phyloP scores from a whole-genome alignment of 2,888 invertebrate genomes.

The Luffia ferchaultella region DNA sequence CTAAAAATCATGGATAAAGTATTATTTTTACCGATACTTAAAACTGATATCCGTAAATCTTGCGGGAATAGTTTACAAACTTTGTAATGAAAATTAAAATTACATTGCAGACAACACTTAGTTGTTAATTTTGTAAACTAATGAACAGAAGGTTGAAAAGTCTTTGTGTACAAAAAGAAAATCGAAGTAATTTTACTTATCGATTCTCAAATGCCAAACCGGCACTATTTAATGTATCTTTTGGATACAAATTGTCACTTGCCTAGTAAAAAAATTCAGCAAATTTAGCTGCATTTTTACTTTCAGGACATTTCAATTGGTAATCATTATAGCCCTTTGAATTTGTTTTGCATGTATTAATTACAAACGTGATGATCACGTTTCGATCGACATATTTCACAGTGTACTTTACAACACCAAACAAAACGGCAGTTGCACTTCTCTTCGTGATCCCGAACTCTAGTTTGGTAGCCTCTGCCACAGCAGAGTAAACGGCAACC shows the following conservation, averaged over 20 bases:
- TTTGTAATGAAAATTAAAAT: no score
- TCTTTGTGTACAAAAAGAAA: background rate
- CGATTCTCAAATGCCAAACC: background rate
- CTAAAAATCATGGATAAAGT: background rate
- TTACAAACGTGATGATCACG: slow-evolving; percentile 89
- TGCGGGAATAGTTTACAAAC: background rate
- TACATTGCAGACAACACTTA: no score
- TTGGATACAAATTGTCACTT: background rate
- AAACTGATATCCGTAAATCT: background rate
- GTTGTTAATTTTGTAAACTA: no score
- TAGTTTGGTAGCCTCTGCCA: slow-evolving; percentile 87
- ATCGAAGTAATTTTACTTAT: background rate
- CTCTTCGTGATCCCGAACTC: slow-evolving; percentile 82
- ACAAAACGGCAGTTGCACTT: slow-evolving; percentile 91
- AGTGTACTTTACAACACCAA: slow-evolving; percentile 91
- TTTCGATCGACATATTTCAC: slow-evolving; percentile 81
- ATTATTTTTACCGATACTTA: background rate
- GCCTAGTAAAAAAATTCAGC: no score
- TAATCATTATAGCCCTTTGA: background rate
- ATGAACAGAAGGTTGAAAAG: no score
- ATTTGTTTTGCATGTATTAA: slow-evolving; percentile 38
- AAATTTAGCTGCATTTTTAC: no score
- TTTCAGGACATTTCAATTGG: background rate
- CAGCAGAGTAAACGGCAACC: slow-evolving; percentile 89
- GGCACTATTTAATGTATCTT: background rate